These are phyloP conservation scores for Microcebus ravelobensis DNA, from an alignment of 2,113 vertebrate genomes.

Conservation along the genomic window DNA sequence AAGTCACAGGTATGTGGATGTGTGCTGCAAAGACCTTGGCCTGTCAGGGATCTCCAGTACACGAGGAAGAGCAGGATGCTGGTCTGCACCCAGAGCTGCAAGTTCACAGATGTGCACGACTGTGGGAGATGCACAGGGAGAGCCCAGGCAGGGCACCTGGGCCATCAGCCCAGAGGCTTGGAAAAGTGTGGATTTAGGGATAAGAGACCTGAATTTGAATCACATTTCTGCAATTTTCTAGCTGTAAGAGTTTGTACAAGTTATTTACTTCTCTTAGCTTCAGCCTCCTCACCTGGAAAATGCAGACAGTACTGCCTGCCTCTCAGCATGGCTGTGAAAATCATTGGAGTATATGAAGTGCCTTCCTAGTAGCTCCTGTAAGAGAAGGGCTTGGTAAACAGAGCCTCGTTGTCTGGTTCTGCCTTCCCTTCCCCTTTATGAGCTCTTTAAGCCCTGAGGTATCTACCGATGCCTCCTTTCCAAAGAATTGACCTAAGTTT, in stretches of 20 bases:
- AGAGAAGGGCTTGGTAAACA: neutral
- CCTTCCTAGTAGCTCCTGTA: neutral
- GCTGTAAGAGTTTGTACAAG: neutral
- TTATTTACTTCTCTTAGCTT: constrained; percentile 19
- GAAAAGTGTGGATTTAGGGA: neutral
- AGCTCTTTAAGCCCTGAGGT: neutral
- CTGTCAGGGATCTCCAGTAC: neutral
- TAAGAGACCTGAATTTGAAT: neutral
- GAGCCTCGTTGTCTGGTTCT: neutral
- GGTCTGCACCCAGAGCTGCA: neutral
- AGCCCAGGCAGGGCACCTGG: neutral
- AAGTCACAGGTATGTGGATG: neutral
- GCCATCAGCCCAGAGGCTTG: neutral
- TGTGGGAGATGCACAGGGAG: neutral
- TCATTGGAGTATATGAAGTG: neutral
- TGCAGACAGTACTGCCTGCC: neutral
- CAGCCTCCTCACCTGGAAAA: neutral
- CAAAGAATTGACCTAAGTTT: neutral
- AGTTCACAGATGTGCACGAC: neutral
- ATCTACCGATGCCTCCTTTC: neutral
- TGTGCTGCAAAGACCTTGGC: neutral
- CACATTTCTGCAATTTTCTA: neutral
- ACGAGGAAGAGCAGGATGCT: neutral
- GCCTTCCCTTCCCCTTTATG: neutral
- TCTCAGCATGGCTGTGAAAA: neutral